Evolutionary conservation across 2,797 vertebrate species (phyloP).

Genomic region (Neosilurus hyrtlii): DNA sequence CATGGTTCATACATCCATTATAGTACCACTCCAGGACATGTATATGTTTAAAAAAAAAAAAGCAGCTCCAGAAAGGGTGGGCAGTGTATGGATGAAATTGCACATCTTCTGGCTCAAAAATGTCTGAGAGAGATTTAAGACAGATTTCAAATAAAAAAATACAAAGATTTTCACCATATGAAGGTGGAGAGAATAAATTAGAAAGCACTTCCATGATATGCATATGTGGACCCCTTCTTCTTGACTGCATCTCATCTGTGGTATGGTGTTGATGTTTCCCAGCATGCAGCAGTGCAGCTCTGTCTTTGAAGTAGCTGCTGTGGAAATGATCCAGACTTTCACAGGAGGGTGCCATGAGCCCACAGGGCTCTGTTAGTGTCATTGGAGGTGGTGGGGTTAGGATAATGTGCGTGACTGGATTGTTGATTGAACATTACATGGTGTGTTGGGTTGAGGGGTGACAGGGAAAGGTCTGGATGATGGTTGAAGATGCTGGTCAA

Average conservation of each 20-base stretch:
- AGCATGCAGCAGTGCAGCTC: slow-evolving; percentile 51
- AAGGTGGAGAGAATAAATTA: slow-evolving; percentile 47
- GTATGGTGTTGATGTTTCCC: slow-evolving; percentile 46
- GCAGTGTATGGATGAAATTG: slow-evolving; percentile 68
- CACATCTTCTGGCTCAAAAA: slow-evolving; percentile 71
- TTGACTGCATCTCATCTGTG: slow-evolving; percentile 32
- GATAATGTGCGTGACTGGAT: slow-evolving; percentile 49
- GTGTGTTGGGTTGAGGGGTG: slow-evolving; percentile 55
- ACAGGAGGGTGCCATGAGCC: slow-evolving; percentile 40
- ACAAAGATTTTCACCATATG: slow-evolving; percentile 19
- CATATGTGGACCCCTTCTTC: slow-evolving; percentile 35
- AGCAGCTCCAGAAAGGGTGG: slow-evolving; percentile 73
- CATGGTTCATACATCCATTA: slow-evolving; percentile 74
- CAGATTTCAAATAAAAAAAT: slow-evolving; percentile 4
- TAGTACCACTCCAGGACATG: slow-evolving; percentile 82
- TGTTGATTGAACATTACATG: slow-evolving; percentile 29
- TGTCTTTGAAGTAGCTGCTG: slow-evolving; percentile 61
- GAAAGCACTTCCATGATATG: slow-evolving; percentile 44
- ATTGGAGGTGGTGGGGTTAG: slow-evolving; percentile 50
- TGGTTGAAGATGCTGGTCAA: slow-evolving; percentile 61
- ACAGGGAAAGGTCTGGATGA: slow-evolving; percentile 58
- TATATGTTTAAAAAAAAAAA: slow-evolving; percentile 9
- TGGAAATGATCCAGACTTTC: slow-evolving; percentile 55
- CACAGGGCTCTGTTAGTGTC: slow-evolving; percentile 13
- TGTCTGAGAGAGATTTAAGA: slow-evolving; percentile 37